Conservation (phyloP, 2,888 invertebrate species). For the Helicoverpa assulta region DNA sequence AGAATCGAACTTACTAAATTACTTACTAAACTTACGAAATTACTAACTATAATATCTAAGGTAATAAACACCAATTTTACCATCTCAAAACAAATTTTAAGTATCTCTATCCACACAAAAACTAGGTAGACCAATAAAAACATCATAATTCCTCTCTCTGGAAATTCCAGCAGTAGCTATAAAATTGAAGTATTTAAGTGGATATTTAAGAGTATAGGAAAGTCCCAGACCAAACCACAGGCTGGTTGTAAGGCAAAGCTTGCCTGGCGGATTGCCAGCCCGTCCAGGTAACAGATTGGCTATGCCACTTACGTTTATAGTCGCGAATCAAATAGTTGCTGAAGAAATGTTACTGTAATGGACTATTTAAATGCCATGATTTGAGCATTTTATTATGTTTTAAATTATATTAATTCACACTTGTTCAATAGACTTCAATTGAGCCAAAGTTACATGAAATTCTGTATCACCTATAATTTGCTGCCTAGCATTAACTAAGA, state of each 20-base stretch:
- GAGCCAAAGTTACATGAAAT: no score
- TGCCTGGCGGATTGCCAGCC: slow-evolving; percentile 67
- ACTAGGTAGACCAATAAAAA: slow-evolving; percentile 5
- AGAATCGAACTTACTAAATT: no score
- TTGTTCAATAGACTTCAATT: no score
- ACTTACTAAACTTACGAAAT: no score
- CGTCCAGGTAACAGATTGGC: slow-evolving; percentile 67
- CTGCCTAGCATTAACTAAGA: no score
- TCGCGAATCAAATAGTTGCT: slow-evolving; percentile 55
- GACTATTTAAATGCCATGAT: slow-evolving; percentile 6
- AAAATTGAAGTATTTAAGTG: slow-evolving; percentile 47
- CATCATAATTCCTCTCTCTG: background rate
- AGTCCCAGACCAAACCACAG: slow-evolving; percentile 65
- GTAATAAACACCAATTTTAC: background rate
- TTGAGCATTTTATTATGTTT: background rate
- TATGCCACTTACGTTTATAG: slow-evolving; percentile 61
- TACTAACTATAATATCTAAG: background rate
- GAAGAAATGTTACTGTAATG: slow-evolving; percentile 36
- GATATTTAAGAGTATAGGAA: slow-evolving; percentile 52
- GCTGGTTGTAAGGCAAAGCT: slow-evolving; percentile 58
- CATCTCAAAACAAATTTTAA: background rate
- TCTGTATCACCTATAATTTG: no score
- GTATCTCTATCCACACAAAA: background rate
- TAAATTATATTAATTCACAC: no score
- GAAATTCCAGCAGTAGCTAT: slow-evolving; percentile 38